Evolutionary conservation across 2,888 invertebrate genomes (phyloP).

Genomic region (Andrena fulva): DNA sequence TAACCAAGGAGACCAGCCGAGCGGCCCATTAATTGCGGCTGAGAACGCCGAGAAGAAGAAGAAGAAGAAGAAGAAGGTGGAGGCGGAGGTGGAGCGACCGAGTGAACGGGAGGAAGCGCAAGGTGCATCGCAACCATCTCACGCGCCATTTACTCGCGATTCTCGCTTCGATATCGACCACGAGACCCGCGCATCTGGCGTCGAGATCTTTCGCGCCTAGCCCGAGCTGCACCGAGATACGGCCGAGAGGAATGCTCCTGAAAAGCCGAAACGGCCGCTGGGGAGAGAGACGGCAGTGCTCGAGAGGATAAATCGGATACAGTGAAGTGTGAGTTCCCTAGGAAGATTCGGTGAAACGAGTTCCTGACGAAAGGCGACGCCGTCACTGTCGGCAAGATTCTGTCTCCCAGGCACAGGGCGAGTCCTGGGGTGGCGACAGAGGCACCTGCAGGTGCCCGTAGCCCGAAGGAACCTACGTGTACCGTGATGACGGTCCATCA

Average conservation of each 20-base stretch:
- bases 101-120: conserved; percentile 64
- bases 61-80: conserved; percentile 48
- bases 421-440: conserved; percentile 83
- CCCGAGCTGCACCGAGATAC: neutral
- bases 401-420: conserved; percentile 81
- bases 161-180: conserved; percentile 32
- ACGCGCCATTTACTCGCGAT: conserved; percentile 64
- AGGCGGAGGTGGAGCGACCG: conserved; percentile 59
- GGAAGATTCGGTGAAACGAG: conserved; percentile 35
- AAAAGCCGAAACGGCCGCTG: neutral
- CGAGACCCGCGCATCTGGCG: neutral
- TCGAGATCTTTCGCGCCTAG: neutral
- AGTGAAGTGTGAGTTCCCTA: conserved; percentile 56
- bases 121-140: conserved; percentile 64
- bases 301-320: conserved; percentile 42
- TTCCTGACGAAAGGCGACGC: conserved; percentile 54
- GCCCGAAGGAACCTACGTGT: conserved; percentile 77
- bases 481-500: conserved; percentile 84
- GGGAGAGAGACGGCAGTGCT: conserved; percentile 25
- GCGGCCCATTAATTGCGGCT: conserved; percentile 78
- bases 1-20: conserved; percentile 78
- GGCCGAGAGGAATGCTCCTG: conserved; percentile 2
- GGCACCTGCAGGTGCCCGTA: conserved; percentile 81
- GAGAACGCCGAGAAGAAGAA: conserved; percentile 22
- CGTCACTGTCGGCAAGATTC: conserved; percentile 81